Base-by-base conservation (phyloP, 2,888 invertebrate genomes). In the Pterostichus madidus region DNA sequence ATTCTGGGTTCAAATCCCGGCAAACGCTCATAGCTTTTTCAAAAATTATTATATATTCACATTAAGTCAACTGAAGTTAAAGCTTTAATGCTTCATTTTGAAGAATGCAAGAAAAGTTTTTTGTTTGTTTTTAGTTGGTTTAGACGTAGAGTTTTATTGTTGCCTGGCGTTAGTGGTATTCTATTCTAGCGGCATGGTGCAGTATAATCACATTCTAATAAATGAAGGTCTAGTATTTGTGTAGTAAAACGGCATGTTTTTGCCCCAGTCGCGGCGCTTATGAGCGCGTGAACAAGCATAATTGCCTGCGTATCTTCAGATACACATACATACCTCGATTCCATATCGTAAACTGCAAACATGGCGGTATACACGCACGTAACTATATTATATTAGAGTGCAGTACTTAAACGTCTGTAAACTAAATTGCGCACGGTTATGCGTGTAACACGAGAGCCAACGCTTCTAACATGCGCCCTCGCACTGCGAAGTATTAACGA, bases 401-500 rank as follows among this genome's bases (percentile, higher is more conserved):
- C 46, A 75, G 75, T 49, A 52, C 53, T 52, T 49, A 75, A 75
- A 53, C 32, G 75, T 24, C 52, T 73, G 75, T 75, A 75, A 49
- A 75, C 52, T 46, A 46, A 73, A 71, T 73, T 73, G 49, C 68
- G 39, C 71, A 71, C 24, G 8, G 49, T 15, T 77, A 35, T 77
- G 78, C 59, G 59, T 59, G 78, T 44, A 78, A 44, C 59, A 17
- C 49, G 31, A 64, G 64, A 64, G 11, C n/a, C 31, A 32, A 13
- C 32, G 64, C 13, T 6, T 31, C 32, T 11, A 10, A 52, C 35
- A 52, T 52, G 52, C 56, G 46, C 24, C 31, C 53, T 17, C 24
- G 73, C 44, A 13, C 44, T 15, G 39, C n/a, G 39, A 80, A 17
- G 73, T 56, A 80, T 81, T 81, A 81, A 81, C 81, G 75, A 59